phyloP scores from a whole-genome alignment of 2,113 vertebrate species.

The Himantopus leucocephalus region DNA sequence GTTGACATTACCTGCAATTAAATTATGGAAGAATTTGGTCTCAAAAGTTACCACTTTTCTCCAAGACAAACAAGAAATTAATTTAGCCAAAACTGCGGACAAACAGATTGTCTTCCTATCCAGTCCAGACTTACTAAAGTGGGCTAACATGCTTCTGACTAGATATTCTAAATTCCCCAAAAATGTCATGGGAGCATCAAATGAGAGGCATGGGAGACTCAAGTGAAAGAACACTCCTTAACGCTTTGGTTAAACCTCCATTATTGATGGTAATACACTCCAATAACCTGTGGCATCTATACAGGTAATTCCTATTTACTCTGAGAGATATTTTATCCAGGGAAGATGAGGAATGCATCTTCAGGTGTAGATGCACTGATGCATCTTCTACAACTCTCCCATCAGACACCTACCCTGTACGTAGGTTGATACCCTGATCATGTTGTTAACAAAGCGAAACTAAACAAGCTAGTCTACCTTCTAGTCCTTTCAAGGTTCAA shows the following conservation, averaged over 20 bases:
- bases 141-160: background rate
- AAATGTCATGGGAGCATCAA: background rate
- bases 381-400: background rate
- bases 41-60: background rate
- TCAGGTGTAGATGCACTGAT: background rate
- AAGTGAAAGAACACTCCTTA: background rate
- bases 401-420: background rate
- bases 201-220: rapidly evolving
- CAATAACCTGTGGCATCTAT: background rate
- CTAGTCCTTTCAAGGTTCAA: background rate
- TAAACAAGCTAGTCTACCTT: background rate
- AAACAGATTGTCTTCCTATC: background rate
- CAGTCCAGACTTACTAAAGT: background rate
- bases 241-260: background rate
- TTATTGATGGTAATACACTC: background rate
- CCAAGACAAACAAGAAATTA: background rate
- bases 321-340: background rate
- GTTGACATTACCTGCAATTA: background rate
- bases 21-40: background rate
- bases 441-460: background rate
- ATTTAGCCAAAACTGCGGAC: background rate
- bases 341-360: background rate
- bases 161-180: background rate
- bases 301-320: background rate
- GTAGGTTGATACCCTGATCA: background rate